Evolutionary conservation across 2,113 vertebrate species (phyloP).

Genomic region (Ophiodon elongatus): DNA sequence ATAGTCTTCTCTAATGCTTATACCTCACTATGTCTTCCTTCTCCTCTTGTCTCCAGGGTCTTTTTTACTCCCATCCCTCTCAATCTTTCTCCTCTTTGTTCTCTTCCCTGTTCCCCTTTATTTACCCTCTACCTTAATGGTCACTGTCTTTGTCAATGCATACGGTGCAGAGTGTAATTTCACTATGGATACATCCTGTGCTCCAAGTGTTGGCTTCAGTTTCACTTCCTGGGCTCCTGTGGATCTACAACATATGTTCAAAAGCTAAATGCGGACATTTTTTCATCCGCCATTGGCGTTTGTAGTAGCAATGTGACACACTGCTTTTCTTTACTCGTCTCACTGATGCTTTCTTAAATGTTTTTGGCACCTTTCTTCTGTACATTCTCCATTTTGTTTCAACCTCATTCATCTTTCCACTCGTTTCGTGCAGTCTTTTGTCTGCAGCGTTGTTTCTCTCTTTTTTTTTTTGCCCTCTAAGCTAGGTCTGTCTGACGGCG

Average conservation of each 20-base stretch:
- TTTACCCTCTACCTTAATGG: conserved; percentile 15
- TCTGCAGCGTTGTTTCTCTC: conserved; percentile 6
- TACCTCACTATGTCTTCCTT: background rate
- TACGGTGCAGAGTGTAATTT: conserved; percentile 24
- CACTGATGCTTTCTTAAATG: conserved; percentile 31
- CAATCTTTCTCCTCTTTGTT: background rate
- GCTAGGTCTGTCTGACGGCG: conserved; percentile 55
- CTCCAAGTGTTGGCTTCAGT: conserved; percentile 55
- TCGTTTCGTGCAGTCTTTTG: conserved; percentile 19
- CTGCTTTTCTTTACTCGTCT: conserved; percentile 27
- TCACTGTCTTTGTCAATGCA: conserved; percentile 8
- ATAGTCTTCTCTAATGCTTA: background rate
- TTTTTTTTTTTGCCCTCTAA: conserved; percentile 14
- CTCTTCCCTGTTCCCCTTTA: background rate
- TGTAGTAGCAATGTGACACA: conserved; percentile 9
- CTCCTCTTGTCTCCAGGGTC: background rate
- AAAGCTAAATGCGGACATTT: conserved; percentile 59
- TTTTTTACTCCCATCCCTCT: background rate
- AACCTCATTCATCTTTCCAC: conserved; percentile 57
- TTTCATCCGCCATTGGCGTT: conserved; percentile 31
- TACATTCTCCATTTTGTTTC: conserved; percentile 22
- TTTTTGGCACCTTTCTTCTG: conserved; percentile 27
- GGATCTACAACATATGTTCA: conserved; percentile 65
- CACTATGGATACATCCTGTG: conserved; percentile 55
- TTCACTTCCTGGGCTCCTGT: conserved; percentile 63